Base-by-base conservation (phyloP, 2,113 vertebrate species). In the Pelodiscus sinensis region DNA sequence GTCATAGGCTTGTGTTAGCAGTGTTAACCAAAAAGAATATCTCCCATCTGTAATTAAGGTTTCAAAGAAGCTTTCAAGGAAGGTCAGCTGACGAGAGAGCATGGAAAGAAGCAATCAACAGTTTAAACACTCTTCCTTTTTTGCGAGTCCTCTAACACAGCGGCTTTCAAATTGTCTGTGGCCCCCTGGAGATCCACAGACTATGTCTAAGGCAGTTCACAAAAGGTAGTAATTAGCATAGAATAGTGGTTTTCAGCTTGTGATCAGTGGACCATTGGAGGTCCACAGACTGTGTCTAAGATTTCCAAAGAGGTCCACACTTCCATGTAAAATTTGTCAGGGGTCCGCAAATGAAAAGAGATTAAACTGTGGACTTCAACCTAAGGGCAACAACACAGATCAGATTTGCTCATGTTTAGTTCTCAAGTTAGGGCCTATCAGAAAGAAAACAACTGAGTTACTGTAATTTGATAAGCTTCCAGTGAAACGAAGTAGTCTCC, bases 21-120 rank as follows among this genome's bases (percentile, higher is more conserved):
- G 13, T 71, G 65, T 68, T 81, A 92, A 87, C 75, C 68, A 91
- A 90, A 89, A 92, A 78, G 86, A 79, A 9, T 68, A 52, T 83
- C 54, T 90, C 80, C 31, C 68, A 15, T 82, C 81, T 79, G 14
- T 54, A 58, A 85, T 71, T 82, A 85, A 57, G 44, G 55, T 9
- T 44, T 44, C 77, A 88, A 54, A 84, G 79, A 87, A 16, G 55
- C 71, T 91, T 88, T 82, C 77, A 85, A 88, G 62, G 79, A 90
- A 84, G 75, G 60, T 90, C 58, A 60, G 12, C 56, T 90, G 84
- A 58, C 52, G 54, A 79, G 78, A 51, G 91, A 55, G 79, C 21
- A 92, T 54, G 88, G 86, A 62, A 68, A 90, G 58, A 75, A 27
- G 15, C 73, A 27, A 68, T 25, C 38, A 80, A 35, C 81, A 56